Evolutionary conservation across 2,888 invertebrate species (phyloP), one percentile per base, ranked within the genome.

Genomic region (Athrips mouffetella): DNA sequence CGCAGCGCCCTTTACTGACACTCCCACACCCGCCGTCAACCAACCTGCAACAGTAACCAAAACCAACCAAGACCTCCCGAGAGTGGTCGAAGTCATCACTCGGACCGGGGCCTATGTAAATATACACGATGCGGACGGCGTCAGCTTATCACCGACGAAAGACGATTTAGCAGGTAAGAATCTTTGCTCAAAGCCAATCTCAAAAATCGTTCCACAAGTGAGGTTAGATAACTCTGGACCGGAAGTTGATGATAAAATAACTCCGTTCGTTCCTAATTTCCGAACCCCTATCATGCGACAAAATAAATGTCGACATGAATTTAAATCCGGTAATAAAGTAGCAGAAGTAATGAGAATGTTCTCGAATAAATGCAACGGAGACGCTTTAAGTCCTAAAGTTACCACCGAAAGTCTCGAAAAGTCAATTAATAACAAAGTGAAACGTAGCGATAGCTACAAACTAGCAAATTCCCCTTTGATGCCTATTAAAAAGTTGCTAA

Each of bases 381-480:
- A 63, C 21, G 66, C 70, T 49, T 55, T 59, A 53, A 60, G 57
- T 54, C 47, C 57, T 47, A 62, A 58, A 51, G 59, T 60, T 51
- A 31, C 46, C 53, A 60, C 59, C 53, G 59, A 60, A 50, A 46
- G 51, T 51, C 54, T 54, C 39, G 76, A 79, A 47, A 85, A 76
- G 57, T 69, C 71, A 13, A 59, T 73, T 50, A 70, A 72, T 50
- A 76, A 65, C 58, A 91, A 91, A 81, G 88, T 95, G 40, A 94
- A 94, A 78, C 92, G 96, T 52, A 94, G 94, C 73, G 94, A 96
- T 75, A 96, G 95, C 80, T 96, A 96, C 73, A 92, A 94, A 57
- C 90, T 94, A 76, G 96, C 96, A 11, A 95, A 95, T 79, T 92
- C 91, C 58, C 91, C 92, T 18, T 89, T 92, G 55, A 89, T 92